Base-by-base conservation (phyloP, 1,140 invertebrate genomes). In the Melipona quadrifasciata region DNA sequence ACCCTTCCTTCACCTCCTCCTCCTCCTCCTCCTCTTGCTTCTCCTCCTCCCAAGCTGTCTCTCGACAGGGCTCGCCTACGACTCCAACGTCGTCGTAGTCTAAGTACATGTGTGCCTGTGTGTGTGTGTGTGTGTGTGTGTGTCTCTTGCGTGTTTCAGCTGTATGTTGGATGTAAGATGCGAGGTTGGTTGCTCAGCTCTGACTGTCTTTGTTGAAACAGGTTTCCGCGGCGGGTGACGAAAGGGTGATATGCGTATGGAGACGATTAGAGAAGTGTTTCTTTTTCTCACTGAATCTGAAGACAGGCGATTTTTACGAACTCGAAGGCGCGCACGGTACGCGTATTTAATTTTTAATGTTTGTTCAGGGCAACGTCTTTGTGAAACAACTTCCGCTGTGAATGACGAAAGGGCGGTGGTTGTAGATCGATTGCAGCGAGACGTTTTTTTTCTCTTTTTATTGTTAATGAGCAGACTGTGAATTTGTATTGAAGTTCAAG, bases 91-190 rank as follows among this genome's bases (percentile, higher is more conserved):
- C 65, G 79, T 51, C 61, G 57, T 47, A 47, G 39, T 11, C 6
- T 11, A 47, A 64, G 57, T 74, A 64, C 72, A 47, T 83, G 53
- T 68, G 55, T 65, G 14, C 27, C n/a, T n/a, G n/a, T n/a, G 39
- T 55, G 14, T 31, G 55, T 39, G 27, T 17, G 4, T 11, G 55
- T 17, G 39, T 31, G 19, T 51, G 24, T 21, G 73, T 75, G 2
- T 65, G 47, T 79, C 51, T 55, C 51, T 67, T 53, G 64, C 75
- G 68, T 89, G 81, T 84, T 88, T 73, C 78, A 82, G 84, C 74
- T 86, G 80, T 76, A 85, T 84, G 84, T 78, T 78, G 84, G 85
- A 91, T 90, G 74, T 77, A 91, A 91, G 91, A 87, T 84, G 85
- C 81, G 14, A 61, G 19, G 31, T 31, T 10, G 73, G 21, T 51